Percentiles rank a stretch among this genome's conserved stretches.
Evolutionary conservation across 2,113 vertebrate species (phyloP).

Genomic region (Plestiodon gilberti): DNA sequence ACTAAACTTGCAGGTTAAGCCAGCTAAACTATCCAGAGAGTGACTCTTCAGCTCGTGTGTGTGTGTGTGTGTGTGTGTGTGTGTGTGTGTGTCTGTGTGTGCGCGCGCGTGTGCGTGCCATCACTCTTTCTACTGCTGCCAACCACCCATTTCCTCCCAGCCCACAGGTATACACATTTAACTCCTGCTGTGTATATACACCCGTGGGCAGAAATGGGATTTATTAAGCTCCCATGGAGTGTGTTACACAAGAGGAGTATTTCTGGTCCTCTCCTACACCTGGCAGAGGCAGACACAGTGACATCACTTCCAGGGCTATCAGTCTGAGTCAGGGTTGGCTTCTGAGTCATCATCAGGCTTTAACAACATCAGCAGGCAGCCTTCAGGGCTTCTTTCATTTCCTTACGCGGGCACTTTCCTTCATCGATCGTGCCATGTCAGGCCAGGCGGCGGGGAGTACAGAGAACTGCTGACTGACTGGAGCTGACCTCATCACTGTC

Average conservation of each 20-base stretch:
- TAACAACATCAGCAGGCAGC: background rate
- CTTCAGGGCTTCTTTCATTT: background rate
- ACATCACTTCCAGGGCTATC: constrained; percentile 10
- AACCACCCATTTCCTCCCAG: background rate
- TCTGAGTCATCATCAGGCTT: background rate
- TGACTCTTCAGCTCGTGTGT: background rate
- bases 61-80: too few species aligned
- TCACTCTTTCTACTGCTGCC: background rate
- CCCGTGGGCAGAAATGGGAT: too few species aligned
- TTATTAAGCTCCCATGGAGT: too few species aligned
- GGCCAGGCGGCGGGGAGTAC: background rate
- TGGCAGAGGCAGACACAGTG: constrained; percentile 32
- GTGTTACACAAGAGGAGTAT: background rate
- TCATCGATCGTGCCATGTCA: background rate
- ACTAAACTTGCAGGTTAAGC: accelerated
- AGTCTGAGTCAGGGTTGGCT: background rate
- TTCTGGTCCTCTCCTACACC: constrained; percentile 10
- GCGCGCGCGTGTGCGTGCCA: too few species aligned
- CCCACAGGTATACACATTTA: too few species aligned
- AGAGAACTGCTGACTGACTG: background rate
- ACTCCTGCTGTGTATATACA: too few species aligned
- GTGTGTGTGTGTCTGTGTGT: too few species aligned
- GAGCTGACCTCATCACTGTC: background rate
- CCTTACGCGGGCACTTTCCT: background rate
- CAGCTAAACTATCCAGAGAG: accelerated